Base-by-base conservation (phyloP, 92 coral and sea anemone species). In the Phymanthus crucifer region DNA sequence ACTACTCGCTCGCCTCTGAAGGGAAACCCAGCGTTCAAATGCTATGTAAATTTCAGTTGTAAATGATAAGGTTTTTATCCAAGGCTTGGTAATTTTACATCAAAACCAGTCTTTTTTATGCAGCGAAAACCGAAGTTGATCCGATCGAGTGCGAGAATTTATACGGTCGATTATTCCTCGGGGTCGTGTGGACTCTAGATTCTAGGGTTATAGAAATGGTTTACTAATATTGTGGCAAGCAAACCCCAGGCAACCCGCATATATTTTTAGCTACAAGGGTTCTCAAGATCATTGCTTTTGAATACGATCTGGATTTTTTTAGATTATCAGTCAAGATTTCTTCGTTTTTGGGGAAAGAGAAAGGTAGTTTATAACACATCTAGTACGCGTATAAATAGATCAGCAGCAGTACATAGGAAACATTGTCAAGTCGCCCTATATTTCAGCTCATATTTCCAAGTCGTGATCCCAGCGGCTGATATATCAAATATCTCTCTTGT, bases 1-100 rank as follows among this genome's bases (percentile, higher is more conserved):
- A 72, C 10, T 48, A 38, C 10, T 75, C 40, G 52, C 81, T 36
- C 50, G 77, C 79, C 79, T 78, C 77, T 65, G 88, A 91, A 91
- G 96, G 96, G 74, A 91, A 91, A 91, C 92, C 96, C 96, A 86
- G 78, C 83, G 86, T 57, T 67, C 47, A 74, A 83, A 16, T 64
- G 70, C 96, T 82, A 83, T 87, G 90, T 79, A 91, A 78, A 87
- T 84, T 87, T 87, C 70, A 56, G 79, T 33, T 19, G 26, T 33
- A 47, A 75, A 17, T 34, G 19, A 57, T 47, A 47, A 32, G 70
- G 18, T 12, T 75, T 54, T 24, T 32, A 50, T 24, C 34, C 79
- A 47, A n/a, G 26, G 2, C 18, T 56, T 3, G 32, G 57, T 52
- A 46, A 45, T 31, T n/a, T 10, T 32, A 56, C 23, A 75, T 69